Evolutionary conservation across 1,140 invertebrate genomes (phyloP), one percentile per base, ranked within the genome.

Genomic region (Aphidius ervi): DNA sequence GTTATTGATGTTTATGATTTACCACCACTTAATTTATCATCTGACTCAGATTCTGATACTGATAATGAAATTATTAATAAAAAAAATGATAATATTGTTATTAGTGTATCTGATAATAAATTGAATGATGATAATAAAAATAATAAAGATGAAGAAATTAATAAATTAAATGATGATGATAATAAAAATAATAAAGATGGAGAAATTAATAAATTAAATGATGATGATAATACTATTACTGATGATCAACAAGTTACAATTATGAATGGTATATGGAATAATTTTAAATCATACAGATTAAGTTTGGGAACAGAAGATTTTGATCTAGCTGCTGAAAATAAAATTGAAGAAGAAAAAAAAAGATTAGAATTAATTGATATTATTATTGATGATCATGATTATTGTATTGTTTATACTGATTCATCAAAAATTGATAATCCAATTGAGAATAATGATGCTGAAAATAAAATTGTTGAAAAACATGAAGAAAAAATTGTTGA

Each of bases 261-360:
- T 61, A 82, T 86, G 68, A 83, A 86, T 63, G 86, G 88, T n/a
- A 91, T 91, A 70, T 91, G 89, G 89, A 88, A 92, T 68, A 91
- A 91, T 70, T 90, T 92, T 59, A 88, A 88, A 71, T 85, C 84
- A 40, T 88, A 86, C 70, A 82, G 86, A 65, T 85, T 86, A 9
- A 79, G 78, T 62, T 74, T 83, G 39, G 81, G 80, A 41, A 82
- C 81, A 54, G 71, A 80, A 23, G 39, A 41, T 16, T 77, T 78
- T 56, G 53, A 61, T 2, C 10, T 53, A 9, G 39, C 42, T 40
- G 4, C 4, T 31, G 23, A 31, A 31, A 31, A 31, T 31, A 52
- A 62, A 37, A 53, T 50, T 40, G 59, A 59, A 53, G 55, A 58
- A 37, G 46, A 56, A n/a, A 53, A 45, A 6, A 58, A 47, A 10